phyloP scores from a whole-genome alignment of 2,113 vertebrate genomes.

The Petaurus breviceps region DNA sequence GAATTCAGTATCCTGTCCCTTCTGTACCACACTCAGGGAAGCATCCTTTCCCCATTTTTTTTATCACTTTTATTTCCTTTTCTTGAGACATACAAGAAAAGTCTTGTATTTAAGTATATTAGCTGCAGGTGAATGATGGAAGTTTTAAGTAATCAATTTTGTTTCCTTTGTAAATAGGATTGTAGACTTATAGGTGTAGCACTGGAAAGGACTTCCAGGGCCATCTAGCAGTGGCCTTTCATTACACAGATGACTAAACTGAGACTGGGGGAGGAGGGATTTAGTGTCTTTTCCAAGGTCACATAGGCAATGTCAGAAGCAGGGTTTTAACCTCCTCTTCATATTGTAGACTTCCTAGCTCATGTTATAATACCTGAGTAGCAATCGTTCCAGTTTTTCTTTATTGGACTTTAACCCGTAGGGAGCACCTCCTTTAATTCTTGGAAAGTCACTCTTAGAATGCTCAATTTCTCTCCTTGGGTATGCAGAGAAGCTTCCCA shows the following conservation, averaged over 20 bases:
- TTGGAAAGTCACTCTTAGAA: background rate
- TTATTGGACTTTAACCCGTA: background rate
- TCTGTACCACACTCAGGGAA: background rate
- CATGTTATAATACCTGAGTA: background rate
- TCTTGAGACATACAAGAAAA: background rate
- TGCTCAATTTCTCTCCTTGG: background rate
- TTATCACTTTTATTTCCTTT: background rate
- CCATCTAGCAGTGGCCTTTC: background rate
- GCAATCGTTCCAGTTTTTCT: background rate
- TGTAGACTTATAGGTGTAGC: background rate
- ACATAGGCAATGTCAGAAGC: background rate
- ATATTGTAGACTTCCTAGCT: background rate
- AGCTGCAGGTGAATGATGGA: background rate
- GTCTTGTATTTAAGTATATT: background rate
- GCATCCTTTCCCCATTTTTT: background rate
- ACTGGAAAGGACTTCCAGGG: background rate
- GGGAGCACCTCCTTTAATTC: background rate
- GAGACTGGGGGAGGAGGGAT: background rate
- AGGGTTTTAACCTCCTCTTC: background rate
- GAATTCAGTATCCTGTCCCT: background rate
- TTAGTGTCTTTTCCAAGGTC: background rate
- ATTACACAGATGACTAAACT: background rate
- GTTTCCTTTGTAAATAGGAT: background rate
- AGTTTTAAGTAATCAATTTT: background rate
- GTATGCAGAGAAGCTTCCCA: slow-evolving; percentile 13